Percentiles rank a stretch among this genome's conserved stretches.
Evolutionary conservation across 2,797 vertebrate genomes (phyloP).

Genomic region (Atherinosoma microstoma): DNA sequence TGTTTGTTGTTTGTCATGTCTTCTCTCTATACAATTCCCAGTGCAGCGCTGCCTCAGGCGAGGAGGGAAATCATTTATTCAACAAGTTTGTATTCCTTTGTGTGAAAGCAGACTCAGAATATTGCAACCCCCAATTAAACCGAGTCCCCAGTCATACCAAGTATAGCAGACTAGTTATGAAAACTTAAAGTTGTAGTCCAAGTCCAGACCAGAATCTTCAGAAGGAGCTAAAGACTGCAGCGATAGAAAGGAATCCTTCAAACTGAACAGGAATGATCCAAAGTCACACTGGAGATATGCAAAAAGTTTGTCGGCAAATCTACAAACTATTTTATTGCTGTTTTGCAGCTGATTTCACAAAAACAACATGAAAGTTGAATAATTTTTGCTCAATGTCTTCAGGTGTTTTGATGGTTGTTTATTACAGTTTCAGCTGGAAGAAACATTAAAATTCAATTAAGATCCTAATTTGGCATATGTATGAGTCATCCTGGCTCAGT

Average conservation of each 20-base stretch:
- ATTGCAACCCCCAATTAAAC: not conserved
- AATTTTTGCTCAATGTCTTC: not conserved
- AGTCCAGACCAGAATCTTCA: not conserved
- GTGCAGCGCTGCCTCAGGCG: not conserved
- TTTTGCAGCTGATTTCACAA: not conserved
- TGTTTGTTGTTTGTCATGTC: not conserved
- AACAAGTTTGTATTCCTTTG: not conserved
- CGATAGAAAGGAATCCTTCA: not conserved
- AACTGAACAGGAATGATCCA: not conserved
- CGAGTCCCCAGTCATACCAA: no score
- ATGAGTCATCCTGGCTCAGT: not conserved
- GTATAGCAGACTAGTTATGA: not conserved
- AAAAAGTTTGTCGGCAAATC: not conserved
- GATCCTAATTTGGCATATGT: not conserved
- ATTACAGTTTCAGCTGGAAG: not conserved
- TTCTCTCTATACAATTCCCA: not conserved
- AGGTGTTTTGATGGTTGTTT: not conserved
- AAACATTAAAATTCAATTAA: not conserved
- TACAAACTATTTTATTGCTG: not conserved
- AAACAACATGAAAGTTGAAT: not conserved
- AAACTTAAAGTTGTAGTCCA: no score
- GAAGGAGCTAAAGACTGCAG: not conserved
- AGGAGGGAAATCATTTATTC: not conserved
- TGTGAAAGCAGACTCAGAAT: not conserved
- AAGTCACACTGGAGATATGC: not conserved